These are phyloP conservation scores for Cenopis cana DNA, from an alignment of 2,888 invertebrate species.

Conservation along the genomic window DNA sequence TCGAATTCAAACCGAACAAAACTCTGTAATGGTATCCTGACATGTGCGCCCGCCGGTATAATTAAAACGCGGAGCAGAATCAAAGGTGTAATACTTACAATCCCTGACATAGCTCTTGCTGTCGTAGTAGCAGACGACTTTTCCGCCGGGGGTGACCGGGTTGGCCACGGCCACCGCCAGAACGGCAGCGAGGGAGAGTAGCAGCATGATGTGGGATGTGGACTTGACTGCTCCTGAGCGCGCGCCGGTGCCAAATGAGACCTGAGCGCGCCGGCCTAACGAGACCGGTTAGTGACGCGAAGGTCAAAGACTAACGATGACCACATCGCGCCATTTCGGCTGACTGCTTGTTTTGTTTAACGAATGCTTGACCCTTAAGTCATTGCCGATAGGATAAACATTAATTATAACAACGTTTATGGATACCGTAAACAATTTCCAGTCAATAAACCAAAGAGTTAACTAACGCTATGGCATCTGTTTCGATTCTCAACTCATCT, in stretches of 20 bases:
- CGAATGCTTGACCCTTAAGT: conserved; percentile 41
- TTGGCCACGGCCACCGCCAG: conserved; percentile 67
- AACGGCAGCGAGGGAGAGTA: conserved; percentile 64
- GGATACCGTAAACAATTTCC: background rate
- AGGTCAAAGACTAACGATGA: conserved; percentile 70
- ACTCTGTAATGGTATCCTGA: conserved; percentile 49
- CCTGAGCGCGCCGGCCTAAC: conserved; percentile 50
- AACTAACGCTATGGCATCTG: background rate
- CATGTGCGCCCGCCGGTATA: conserved; percentile 22
- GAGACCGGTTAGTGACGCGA: conserved; percentile 49
- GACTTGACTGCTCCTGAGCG: conserved; percentile 66
- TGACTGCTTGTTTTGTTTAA: conserved; percentile 41
- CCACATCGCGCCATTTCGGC: conserved; percentile 57
- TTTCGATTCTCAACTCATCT: background rate
- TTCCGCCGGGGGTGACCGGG: conserved; percentile 76
- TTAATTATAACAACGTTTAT: conserved; percentile 15
- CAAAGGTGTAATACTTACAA: conserved; percentile 82
- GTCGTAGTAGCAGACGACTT: conserved; percentile 90
- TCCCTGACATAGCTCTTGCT: conserved; percentile 88
- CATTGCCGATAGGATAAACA: conserved; percentile 38
- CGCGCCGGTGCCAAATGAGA: conserved; percentile 72
- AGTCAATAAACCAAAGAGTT: background rate
- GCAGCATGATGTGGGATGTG: conserved; percentile 57
- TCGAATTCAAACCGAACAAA: conserved; percentile 44
- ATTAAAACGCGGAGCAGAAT: conserved; percentile 60